Base-by-base conservation (phyloP, 2,113 vertebrate genomes). In the Anseranas semipalmata region DNA sequence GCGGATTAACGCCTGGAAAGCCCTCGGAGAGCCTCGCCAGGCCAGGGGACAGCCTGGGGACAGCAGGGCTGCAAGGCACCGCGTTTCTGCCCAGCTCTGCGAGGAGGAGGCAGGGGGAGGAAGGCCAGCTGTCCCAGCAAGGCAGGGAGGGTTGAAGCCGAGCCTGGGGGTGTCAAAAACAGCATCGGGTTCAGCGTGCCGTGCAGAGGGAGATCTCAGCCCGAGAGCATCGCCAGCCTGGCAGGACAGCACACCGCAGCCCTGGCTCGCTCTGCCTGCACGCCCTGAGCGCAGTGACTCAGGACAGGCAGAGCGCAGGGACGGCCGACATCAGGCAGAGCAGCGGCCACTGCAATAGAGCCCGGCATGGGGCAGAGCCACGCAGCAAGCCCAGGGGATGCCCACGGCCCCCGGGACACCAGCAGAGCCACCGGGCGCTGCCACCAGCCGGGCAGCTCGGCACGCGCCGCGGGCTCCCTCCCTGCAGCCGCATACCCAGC, bases 1-100 rank as follows among this genome's bases (percentile, higher is more conserved):
- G 96, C 94, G 86, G 96, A 97, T 97, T 97, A 97, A 86, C 2
- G 95, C 95, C 79, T 92, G 91, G 93, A 93, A 96, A 97, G 91
- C 91, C 86, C 95, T 90, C 2, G 1, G 88, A 93, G 79, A 88
- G 92, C 24, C 20, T 6, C 63, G 28, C 81, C 71, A 73, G 79
- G 88, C 92, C 71, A 71, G 70, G 62, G 83, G 41, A 80, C 59
- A 86, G 72, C 55, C 45, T 28, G 2, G 21, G 27, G 77, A 28
- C 52, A 78, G 78, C 52, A 8, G 10, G 0, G 10, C 83, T 55
- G 45, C 87, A 58, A 52, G 67, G 24, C n/a, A 25, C 16, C 13
- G 27, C 20, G 33, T 15, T 55, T 19, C 71, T 41, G 52, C 48
- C 58, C 15, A 35, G 58, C 35, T 70, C 52, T 1, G 60, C 2